phyloP scores from a whole-genome alignment of 2,113 vertebrate species.

The Crotalus horridus region DNA sequence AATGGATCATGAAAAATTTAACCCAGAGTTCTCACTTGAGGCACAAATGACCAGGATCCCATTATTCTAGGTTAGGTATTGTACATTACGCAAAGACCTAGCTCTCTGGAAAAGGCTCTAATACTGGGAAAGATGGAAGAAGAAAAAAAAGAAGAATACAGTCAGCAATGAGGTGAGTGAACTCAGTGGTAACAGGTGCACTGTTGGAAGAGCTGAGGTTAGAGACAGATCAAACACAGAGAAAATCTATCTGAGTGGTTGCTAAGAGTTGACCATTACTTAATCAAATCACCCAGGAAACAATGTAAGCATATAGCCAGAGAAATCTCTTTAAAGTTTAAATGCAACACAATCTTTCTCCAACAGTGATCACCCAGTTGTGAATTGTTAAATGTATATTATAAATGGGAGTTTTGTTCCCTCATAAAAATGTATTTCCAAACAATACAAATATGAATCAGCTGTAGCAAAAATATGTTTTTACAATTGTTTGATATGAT shows the following conservation, averaged over 20 bases:
- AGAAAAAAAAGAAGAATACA: background rate
- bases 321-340: background rate
- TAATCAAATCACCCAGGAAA: background rate
- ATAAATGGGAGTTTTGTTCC: background rate
- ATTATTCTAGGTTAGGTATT: background rate
- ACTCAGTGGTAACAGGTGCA: background rate
- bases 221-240: background rate
- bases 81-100: background rate
- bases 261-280: background rate
- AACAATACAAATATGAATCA: background rate
- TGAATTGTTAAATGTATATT: background rate
- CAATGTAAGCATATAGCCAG: background rate
- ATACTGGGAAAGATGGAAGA: background rate
- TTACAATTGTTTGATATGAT: background rate
- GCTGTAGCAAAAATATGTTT: background rate
- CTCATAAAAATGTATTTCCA: background rate
- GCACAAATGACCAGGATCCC: background rate
- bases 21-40: background rate
- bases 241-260: background rate
- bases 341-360: background rate
- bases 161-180: background rate
- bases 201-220: background rate
- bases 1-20: background rate
- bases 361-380: background rate
- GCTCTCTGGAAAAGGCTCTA: background rate